These are phyloP conservation scores for Notocelia uddmanniana DNA, from an alignment of 2,888 invertebrate genomes.

Conservation along the genomic window DNA sequence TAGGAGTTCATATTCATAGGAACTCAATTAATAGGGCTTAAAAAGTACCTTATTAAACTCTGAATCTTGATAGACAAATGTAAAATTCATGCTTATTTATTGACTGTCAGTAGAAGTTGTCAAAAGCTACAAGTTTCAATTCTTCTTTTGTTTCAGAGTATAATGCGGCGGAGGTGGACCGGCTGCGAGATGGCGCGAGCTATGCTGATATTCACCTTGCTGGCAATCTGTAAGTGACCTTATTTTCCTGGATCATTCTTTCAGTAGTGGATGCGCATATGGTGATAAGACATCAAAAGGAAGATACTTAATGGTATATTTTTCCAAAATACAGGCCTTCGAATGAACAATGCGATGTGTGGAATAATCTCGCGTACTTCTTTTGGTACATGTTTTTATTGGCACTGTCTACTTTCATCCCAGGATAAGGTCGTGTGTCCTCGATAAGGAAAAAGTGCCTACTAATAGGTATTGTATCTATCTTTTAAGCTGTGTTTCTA, in stretches of 20 bases:
- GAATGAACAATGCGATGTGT: background rate
- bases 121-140: background rate
- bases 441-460: too few species aligned
- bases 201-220: slow-evolving; percentile 54
- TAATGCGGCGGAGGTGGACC: slow-evolving; percentile 71
- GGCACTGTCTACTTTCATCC: background rate
- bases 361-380: background rate
- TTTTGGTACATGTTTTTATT: background rate
- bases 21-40: too few species aligned
- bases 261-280: too few species aligned
- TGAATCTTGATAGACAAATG: too few species aligned
- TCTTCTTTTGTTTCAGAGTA: slow-evolving; percentile 60
- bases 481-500: too few species aligned
- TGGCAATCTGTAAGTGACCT: slow-evolving; percentile 63
- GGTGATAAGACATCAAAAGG: too few species aligned
- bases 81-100: too few species aligned
- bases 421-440: too few species aligned
- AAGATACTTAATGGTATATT: background rate
- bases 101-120: background rate
- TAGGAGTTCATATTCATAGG: too few species aligned
- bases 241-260: background rate
- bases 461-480: too few species aligned
- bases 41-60: too few species aligned
- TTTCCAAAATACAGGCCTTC: background rate
- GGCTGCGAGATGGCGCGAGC: slow-evolving; percentile 55